Base-by-base conservation (phyloP, 1,140 invertebrate genomes). In the Muscidifurax raptorellus region DNA sequence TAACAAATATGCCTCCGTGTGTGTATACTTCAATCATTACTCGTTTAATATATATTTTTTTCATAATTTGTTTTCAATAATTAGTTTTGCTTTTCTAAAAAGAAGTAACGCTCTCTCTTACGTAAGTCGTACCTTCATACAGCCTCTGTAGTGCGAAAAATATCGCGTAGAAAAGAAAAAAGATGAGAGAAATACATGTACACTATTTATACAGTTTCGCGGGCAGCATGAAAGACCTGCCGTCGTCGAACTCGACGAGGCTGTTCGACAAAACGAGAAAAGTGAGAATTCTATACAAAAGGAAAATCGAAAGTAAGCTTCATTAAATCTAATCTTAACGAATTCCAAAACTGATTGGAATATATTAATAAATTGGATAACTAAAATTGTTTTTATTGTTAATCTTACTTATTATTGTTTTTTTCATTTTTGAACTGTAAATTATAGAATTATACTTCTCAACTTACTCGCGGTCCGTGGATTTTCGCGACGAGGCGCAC, bases 41-140 rank as follows among this genome's bases (percentile, higher is more conserved):
- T 15, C 28, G 66, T 30, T 12, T 30, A 12, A 27, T 69, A 36
- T 79, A 25, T 67, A 28, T 25, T 22, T 44, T 76, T 44, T 47
- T 76, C n/a, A 27, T 52, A 28, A n/a, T 76, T 69, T 69, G 12
- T 59, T 59, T 59, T 78, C 47, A n/a, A 83, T 18, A 83, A 74
- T 84, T 59, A 75, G 13, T 44, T 75, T 75, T 75, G 3, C 27
- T 76, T 47, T 59, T 67, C 71, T 30, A 67, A 52, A 80, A 79
- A 80, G 32, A 52, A 66, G 3, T 64, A 80, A 79, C 18, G 25
- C 78, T 67, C 69, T 77, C 25, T 69, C 22, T 80, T 67, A 71
- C n/a, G 27, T 75, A 72, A 79, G 30, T 85, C 44, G 7, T 85
- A 81, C 15, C 52, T 80, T 75, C 25, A 85, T 85, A 80, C 71